Base-by-base conservation (phyloP, 1,140 invertebrate species). In the Manduca sexta region DNA sequence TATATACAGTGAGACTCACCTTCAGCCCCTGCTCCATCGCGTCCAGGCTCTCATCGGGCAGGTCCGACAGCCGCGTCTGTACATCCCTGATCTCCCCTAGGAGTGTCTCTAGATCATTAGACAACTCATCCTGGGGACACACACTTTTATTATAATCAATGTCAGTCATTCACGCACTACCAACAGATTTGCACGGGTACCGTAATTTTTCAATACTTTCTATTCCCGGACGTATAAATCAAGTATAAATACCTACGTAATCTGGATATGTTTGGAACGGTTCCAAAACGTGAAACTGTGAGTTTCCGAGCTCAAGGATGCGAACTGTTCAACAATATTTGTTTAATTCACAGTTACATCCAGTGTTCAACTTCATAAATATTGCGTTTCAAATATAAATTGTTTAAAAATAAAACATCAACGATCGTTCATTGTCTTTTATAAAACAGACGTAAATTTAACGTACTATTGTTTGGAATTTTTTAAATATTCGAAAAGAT, bases 31-130 rank as follows among this genome's bases (percentile, higher is more conserved):
- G 79, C 39, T 92, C 87, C 91, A 94, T 93, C 30, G 88, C 86
- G 43, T 90, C 86, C 47, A 93, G 87, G 74, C 88, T 92, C 67
- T 91, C 89, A 44, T 88, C 86, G n/a, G 92, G 92, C 49, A 94
- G 86, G 64, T 89, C 85, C 17, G 86, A 86, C 52, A 93, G 88
- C 53, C 88, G 87, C 50, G 87, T 86, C 86, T 93, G 92, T 42
- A 92, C 88, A 56, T 87, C 87, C 53, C 84, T 88, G 21, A 93
- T 84, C 61, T 89, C 89, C 69, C 88, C 79, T 54, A 90, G 88
- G 55, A 94, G 84, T 73, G 88, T 87, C 65, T 90, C 88, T 64
- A 94, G 84, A 67, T 91, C 89, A 73, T 88, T 89, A 79, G 88
- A 87, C 60, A 92, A 86, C 60, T 88, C 84, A 63, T 90, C 91